A percentile compares a stretch with the other conserved stretches of the same genome.
Conservation (phyloP, 2,888 invertebrate species). For the Conus canariensis region DNA sequence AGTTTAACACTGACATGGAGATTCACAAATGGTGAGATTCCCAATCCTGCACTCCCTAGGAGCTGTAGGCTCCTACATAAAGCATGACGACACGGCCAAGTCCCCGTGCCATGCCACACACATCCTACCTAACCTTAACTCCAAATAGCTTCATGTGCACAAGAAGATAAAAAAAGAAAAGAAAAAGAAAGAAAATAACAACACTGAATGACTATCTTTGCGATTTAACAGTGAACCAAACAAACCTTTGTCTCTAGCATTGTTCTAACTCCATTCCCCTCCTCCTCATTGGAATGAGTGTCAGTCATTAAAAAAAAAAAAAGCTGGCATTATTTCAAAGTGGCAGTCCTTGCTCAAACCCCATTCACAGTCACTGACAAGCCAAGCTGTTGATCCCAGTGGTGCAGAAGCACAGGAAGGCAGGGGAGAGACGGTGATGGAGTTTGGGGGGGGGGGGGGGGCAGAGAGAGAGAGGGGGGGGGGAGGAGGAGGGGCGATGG, state of each 20-base stretch:
- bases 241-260: neutral
- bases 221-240: too few species aligned
- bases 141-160: neutral
- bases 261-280: too few species aligned
- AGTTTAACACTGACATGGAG: neutral
- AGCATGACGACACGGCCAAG: too few species aligned
- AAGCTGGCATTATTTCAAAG: neutral
- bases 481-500: neutral
- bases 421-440: neutral
- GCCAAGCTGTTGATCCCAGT: neutral
- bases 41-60: neutral
- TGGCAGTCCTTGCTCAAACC: neutral
- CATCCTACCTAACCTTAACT: too few species aligned
- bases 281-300: neutral
- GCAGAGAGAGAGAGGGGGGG: neutral
- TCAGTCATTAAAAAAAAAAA: neutral
- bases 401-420: neutral
- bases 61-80: neutral
- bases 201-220: neutral
- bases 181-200: neutral
- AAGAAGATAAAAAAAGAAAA: neutral
- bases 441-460: neutral
- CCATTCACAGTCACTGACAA: neutral
- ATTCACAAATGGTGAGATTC: neutral
- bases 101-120: too few species aligned